These are phyloP conservation scores for Tupaia chinensis DNA, from an alignment of 2,113 vertebrate species.

Conservation along the genomic window DNA sequence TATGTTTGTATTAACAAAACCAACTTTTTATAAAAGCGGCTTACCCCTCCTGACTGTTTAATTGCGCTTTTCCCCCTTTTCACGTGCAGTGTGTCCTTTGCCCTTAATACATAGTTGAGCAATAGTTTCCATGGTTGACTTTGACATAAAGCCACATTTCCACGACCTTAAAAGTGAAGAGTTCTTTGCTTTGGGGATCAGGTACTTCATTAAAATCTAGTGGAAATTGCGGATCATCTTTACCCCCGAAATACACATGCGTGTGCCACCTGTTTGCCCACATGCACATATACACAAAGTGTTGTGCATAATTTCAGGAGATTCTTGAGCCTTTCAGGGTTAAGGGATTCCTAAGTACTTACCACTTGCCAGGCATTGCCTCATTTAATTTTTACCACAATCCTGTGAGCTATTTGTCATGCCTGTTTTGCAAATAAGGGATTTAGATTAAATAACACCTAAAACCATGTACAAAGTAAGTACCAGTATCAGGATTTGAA, in stretches of 20 bases:
- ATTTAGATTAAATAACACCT: not conserved
- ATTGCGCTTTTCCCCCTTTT: not conserved
- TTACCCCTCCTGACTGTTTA: not conserved
- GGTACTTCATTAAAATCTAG: not conserved
- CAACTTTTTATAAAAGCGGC: conserved; percentile 19
- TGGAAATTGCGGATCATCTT: not conserved
- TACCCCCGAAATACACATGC: not conserved
- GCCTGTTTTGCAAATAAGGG: not conserved
- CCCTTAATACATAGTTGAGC: not conserved
- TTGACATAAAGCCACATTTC: conserved; percentile 27
- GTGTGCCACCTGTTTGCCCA: not conserved
- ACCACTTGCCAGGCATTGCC: not conserved
- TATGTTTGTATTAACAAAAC: conserved; percentile 39
- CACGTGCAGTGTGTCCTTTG: not conserved
- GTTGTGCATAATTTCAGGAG: not conserved
- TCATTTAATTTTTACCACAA: conserved; percentile 12
- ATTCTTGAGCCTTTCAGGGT: not conserved
- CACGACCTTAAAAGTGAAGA: conserved; percentile 35
- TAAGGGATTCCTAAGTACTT: not conserved
- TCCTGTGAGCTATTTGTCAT: not conserved
- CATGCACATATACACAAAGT: not conserved
- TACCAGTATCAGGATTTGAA: conserved; percentile 11
- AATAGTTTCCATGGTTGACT: not conserved
- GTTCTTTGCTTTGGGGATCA: not conserved
- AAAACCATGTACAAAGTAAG: not conserved